Conservation (phyloP, 2,888 invertebrate genomes). For the Chrysolina americana region DNA sequence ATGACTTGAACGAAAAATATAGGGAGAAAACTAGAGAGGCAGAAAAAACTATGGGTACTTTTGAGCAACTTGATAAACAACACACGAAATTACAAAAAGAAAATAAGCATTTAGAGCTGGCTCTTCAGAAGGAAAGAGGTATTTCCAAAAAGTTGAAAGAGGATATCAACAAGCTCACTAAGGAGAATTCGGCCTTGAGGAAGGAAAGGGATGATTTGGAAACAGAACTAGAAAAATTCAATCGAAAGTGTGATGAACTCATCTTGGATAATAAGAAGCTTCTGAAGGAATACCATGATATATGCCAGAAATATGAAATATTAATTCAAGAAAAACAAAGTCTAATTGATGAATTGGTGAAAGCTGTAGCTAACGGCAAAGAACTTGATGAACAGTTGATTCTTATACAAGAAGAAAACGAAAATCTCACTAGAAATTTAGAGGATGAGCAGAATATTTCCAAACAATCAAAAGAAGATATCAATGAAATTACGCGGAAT, state of each 20-base stretch:
- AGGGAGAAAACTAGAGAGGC: not conserved
- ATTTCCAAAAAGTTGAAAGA: not conserved
- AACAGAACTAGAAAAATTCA: conserved; percentile 20
- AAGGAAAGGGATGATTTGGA: conserved; percentile 20
- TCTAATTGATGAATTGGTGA: not conserved
- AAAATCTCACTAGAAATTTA: not conserved
- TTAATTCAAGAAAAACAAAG: conserved; percentile 3
- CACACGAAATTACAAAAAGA: not conserved
- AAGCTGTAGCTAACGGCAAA: conserved; percentile 4
- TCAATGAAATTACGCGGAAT: not conserved
- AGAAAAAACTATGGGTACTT: not conserved
- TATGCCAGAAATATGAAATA: conserved; percentile 1
- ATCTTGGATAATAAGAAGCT: conserved; percentile 21
- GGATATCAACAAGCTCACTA: not conserved
- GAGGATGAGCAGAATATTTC: not conserved
- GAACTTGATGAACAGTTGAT: not conserved
- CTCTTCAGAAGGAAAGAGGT: not conserved
- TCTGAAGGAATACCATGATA: conserved; percentile 7
- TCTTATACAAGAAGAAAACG: not conserved
- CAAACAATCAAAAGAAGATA: conserved; percentile 19
- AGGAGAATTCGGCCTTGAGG: not conserved
- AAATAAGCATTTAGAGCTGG: not conserved
- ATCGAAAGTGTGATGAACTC: conserved; percentile 12
- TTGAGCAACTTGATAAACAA: not conserved
- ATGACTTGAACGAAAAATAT: conserved; percentile 7